Percentiles rank a stretch among this genome's conserved stretches.
Conservation (phyloP, 2,113 vertebrate genomes). For the Microcebus lehilahytsara region DNA sequence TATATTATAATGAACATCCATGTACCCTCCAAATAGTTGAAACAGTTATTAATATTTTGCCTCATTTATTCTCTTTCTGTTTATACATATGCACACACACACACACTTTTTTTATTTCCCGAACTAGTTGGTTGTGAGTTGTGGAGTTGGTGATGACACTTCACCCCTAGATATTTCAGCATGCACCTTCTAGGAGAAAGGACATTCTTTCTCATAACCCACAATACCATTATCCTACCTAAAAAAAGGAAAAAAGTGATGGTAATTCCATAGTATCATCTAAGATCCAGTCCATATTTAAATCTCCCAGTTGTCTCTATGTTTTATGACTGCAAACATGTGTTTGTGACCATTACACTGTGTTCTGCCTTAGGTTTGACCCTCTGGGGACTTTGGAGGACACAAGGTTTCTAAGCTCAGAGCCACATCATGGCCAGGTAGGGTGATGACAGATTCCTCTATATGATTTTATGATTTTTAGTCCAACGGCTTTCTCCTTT, state of each 20-base stretch:
- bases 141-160: neutral
- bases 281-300: neutral
- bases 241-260: neutral
- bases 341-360: neutral
- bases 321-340: neutral
- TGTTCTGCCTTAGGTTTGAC: neutral
- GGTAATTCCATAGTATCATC: neutral
- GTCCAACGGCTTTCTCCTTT: neutral
- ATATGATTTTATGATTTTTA: neutral
- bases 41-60: neutral
- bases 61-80: neutral
- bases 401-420: neutral
- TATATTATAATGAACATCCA: neutral
- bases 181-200: neutral
- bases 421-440: neutral
- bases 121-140: neutral
- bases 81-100: accelerated
- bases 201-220: neutral
- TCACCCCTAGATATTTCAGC: neutral
- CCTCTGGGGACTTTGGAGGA: neutral
- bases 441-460: neutral
- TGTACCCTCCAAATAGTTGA: neutral
- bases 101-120: neutral
- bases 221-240: neutral
- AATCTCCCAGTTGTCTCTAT: neutral